Percentiles rank a stretch among this genome's conserved stretches.
Evolutionary conservation across 2,888 invertebrate species (phyloP).

Genomic region (Drosophila paramelanica): DNA sequence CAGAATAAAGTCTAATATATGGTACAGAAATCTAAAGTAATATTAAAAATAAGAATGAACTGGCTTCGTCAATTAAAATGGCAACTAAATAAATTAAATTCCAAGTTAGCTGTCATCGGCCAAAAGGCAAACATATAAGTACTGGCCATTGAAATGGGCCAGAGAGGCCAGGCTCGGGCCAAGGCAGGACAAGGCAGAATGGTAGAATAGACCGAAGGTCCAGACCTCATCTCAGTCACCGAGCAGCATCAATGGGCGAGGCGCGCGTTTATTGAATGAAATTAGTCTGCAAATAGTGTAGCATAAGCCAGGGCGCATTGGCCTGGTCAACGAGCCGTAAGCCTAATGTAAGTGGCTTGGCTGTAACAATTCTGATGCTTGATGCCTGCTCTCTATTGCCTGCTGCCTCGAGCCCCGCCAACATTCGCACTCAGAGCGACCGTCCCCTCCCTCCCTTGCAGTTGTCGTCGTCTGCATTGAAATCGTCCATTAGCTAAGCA

Average conservation of each 20-base stretch:
- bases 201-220: conserved; percentile 3
- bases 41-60: conserved; percentile 55
- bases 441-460: conserved; percentile 14
- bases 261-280: conserved; percentile 72
- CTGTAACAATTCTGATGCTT: conserved; percentile 27
- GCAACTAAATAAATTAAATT: conserved; percentile 69
- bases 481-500: conserved; percentile 83
- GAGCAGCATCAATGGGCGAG: conserved; percentile 55
- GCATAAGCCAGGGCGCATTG: conserved; percentile 53
- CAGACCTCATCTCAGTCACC: neutral
- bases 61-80: conserved; percentile 60
- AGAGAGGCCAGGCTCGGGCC: conserved; percentile 2
- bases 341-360: conserved; percentile 60
- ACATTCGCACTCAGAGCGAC: neutral
- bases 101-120: conserved; percentile 33
- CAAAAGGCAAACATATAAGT: conserved; percentile 71
- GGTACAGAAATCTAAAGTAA: conserved; percentile 45
- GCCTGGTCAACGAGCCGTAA: conserved; percentile 57
- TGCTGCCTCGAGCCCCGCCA: neutral
- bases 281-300: conserved; percentile 66
- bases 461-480: conserved; percentile 69
- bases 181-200: conserved; percentile 12
- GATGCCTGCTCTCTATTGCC: neutral
- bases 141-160: conserved; percentile 26
- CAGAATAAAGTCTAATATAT: conserved; percentile 35